Conservation (phyloP, 2,113 vertebrate species). For the Corythornis cristatus region DNA sequence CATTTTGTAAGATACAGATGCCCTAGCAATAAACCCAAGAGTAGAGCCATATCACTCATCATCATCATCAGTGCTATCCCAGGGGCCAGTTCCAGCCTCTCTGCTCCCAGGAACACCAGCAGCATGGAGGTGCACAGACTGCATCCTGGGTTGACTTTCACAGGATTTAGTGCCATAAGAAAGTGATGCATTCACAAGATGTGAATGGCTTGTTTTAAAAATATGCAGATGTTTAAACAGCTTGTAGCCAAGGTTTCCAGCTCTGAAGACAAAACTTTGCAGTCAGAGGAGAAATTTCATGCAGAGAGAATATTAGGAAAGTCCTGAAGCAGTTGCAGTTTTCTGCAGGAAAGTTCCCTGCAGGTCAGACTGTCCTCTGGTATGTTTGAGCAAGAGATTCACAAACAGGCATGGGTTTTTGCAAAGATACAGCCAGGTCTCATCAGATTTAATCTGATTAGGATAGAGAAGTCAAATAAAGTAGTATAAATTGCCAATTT, state of each 20-base stretch:
- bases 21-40: not conserved
- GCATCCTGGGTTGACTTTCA: fast-evolving
- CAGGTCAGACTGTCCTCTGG: not conserved
- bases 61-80: not conserved
- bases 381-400: not conserved
- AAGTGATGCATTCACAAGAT: fast-evolving
- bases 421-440: not conserved
- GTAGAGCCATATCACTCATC: fast-evolving
- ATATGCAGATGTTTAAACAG: not conserved
- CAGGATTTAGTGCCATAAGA: fast-evolving
- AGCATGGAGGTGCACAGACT: fast-evolving
- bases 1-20: fast-evolving
- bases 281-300: not conserved
- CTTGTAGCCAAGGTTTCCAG: not conserved
- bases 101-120: not conserved
- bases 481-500: not conserved
- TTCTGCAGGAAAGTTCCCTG: not conserved
- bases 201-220: fast-evolving
- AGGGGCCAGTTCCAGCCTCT: not conserved
- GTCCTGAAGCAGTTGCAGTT: not conserved
- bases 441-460: not conserved
- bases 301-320: fast-evolving
- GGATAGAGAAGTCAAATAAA: not conserved
- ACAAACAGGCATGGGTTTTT: not conserved
- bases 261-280: not conserved